Percentiles rank a stretch among this genome's conserved stretches.
phyloP scores from a whole-genome alignment of 1,140 invertebrate species.

The Eupeodes corollae region DNA sequence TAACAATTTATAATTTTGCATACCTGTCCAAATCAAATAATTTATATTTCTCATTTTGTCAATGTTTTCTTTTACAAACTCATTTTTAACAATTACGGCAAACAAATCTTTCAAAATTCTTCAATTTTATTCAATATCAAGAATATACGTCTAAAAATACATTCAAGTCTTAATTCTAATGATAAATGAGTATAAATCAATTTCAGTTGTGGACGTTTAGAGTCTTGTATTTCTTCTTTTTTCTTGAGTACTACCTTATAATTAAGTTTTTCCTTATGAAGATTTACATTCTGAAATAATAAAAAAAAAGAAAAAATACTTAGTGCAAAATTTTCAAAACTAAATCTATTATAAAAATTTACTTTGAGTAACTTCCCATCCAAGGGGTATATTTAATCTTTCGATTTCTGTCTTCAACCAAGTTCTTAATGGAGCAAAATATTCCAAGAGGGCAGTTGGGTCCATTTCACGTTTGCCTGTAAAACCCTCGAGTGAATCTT shows the following conservation, averaged over 20 bases:
- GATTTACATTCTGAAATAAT: neutral
- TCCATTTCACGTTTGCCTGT: conserved; percentile 44
- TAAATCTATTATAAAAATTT: conserved; percentile 6
- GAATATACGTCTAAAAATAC: too few relatives aligned
- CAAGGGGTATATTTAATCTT: conserved; percentile 22
- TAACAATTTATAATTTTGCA: too few relatives aligned
- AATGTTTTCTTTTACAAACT: too few relatives aligned
- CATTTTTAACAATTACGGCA: too few relatives aligned
- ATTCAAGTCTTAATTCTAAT: too few relatives aligned
- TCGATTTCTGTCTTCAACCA: conserved; percentile 35
- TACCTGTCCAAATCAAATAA: too few relatives aligned
- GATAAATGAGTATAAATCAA: too few relatives aligned
- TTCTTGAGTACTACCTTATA: neutral
- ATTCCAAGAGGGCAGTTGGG: conserved; percentile 33
- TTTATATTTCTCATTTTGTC: too few relatives aligned
- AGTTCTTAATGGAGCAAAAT: conserved; percentile 35
- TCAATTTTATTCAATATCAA: too few relatives aligned
- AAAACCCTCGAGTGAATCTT: conserved; percentile 42
- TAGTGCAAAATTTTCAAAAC: neutral
- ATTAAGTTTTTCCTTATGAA: neutral
- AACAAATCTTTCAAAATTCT: too few relatives aligned
- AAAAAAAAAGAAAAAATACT: neutral
- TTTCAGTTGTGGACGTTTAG: too few relatives aligned
- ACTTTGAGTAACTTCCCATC: conserved; percentile 28
- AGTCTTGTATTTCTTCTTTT: too few relatives aligned